phyloP scores from a whole-genome alignment of 1,140 invertebrate species.

The Drosophila athabasca region DNA sequence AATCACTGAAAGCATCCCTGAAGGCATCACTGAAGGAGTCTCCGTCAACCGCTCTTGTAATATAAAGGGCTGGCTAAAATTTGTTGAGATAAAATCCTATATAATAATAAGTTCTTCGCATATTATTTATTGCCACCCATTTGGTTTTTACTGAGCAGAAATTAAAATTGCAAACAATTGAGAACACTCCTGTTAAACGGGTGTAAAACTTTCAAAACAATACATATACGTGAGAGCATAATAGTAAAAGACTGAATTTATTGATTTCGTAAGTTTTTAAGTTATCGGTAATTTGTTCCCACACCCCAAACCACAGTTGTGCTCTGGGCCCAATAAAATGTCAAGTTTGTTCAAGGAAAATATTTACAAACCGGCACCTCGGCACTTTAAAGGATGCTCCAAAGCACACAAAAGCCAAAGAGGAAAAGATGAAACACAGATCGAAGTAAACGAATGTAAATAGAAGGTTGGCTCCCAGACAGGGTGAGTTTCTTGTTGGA shows the following conservation, averaged over 20 bases:
- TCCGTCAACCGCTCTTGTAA: too few species aligned
- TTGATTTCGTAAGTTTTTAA: too few species aligned
- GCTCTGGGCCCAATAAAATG: conserved; percentile 21
- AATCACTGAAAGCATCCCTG: too few species aligned
- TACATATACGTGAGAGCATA: neutral
- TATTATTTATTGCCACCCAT: too few species aligned
- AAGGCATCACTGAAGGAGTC: too few species aligned
- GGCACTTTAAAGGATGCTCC: conserved; percentile 67
- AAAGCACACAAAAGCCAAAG: conserved; percentile 21
- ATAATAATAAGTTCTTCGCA: too few species aligned
- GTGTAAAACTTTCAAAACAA: neutral
- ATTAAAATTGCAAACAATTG: too few species aligned
- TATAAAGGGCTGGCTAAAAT: too few species aligned
- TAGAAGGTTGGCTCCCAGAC: conserved; percentile 37
- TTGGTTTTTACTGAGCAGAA: too few species aligned
- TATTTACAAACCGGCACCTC: conserved; percentile 50
- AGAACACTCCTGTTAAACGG: too few species aligned
- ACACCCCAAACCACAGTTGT: conserved; percentile 10
- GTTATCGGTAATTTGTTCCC: neutral
- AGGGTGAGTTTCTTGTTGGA: conserved; percentile 40
- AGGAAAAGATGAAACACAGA: conserved; percentile 53
- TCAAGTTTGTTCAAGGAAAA: conserved; percentile 52
- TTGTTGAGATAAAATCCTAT: too few species aligned
- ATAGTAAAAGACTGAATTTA: too few species aligned
- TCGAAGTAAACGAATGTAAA: conserved; percentile 68